phyloP scores from a whole-genome alignment of 2,797 vertebrate genomes.

The Cossypha polioptera region DNA sequence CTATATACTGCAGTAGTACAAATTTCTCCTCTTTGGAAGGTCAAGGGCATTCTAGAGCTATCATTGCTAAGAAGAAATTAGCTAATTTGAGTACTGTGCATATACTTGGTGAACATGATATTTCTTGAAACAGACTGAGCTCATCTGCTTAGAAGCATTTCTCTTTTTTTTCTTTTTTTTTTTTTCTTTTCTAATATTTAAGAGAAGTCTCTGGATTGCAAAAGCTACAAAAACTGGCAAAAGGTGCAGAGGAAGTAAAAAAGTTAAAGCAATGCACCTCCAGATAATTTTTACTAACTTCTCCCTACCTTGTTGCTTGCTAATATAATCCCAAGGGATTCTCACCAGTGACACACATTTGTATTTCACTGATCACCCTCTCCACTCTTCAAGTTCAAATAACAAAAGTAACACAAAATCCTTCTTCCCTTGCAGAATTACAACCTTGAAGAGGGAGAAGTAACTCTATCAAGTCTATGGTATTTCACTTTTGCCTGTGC shows the following conservation, averaged over 20 bases:
- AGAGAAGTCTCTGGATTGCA: not conserved
- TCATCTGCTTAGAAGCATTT: not conserved
- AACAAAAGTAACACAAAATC: not conserved
- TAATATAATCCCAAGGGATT: not conserved
- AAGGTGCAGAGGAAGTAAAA: not conserved
- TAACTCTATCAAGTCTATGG: not conserved
- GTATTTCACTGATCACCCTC: not conserved
- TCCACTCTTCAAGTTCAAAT: not conserved
- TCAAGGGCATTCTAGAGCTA: conserved; percentile 49
- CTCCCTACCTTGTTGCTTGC: not conserved
- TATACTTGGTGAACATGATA: not conserved
- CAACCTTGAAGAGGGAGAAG: not conserved
- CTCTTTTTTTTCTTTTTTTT: not conserved
- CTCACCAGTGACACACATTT: not conserved
- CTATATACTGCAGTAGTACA: not conserved
- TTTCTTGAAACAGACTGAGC: conserved; percentile 27
- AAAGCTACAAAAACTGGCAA: not conserved
- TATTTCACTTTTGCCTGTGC: not conserved
- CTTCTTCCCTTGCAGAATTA: not conserved
- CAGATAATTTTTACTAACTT: not conserved
- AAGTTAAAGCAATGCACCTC: not conserved
- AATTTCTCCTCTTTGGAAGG: conserved; percentile 38
- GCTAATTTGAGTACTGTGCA: conserved; percentile 7
- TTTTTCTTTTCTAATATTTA: not conserved
- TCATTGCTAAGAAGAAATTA: conserved; percentile 19